Conservation (phyloP, 37 sponge, comb jelly and placozoan species). For the Chondrilla cf. caribensis region DNA sequence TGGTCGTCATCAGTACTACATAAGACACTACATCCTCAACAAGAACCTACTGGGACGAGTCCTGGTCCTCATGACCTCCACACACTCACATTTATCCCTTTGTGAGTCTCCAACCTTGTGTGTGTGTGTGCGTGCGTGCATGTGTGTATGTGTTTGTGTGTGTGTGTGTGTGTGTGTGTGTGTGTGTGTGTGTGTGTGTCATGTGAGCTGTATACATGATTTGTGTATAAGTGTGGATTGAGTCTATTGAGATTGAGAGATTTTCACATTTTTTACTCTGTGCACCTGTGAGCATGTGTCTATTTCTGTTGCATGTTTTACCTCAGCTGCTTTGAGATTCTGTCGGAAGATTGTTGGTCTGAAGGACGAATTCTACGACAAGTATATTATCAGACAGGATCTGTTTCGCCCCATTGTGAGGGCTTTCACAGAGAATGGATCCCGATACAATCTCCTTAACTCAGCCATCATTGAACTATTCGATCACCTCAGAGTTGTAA, state of each 20-base stretch:
- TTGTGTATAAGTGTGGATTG: too few species aligned
- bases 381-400: slow-evolving; percentile 84
- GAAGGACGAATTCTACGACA: slow-evolving; percentile 94
- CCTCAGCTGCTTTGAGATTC: slow-evolving; percentile 78
- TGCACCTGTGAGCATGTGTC: too few species aligned
- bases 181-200: slow-evolving; percentile 35
- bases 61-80: slow-evolving; percentile 77
- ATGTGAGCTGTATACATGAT: slow-evolving; percentile 11
- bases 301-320: not conserved
- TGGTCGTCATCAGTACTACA: slow-evolving; percentile 89
- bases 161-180: slow-evolving; percentile 33
- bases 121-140: not conserved
- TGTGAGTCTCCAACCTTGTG: slow-evolving; percentile 29
- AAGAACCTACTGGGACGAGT: slow-evolving; percentile 89
- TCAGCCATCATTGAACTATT: slow-evolving; percentile 94
- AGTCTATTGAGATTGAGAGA: too few species aligned
- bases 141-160: slow-evolving; percentile 9
- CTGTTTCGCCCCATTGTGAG: slow-evolving; percentile 80
- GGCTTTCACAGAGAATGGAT: slow-evolving; percentile 75
- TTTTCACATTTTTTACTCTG: too few species aligned
- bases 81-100: slow-evolving; percentile 78
- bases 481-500: slow-evolving; percentile 78
- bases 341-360: slow-evolving; percentile 91
- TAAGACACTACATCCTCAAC: slow-evolving; percentile 89
- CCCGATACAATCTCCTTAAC: slow-evolving; percentile 92